Percentiles rank a stretch among this genome's conserved stretches.
phyloP scores from a whole-genome alignment of 1,140 invertebrate genomes.

The Orussus abietinus region DNA sequence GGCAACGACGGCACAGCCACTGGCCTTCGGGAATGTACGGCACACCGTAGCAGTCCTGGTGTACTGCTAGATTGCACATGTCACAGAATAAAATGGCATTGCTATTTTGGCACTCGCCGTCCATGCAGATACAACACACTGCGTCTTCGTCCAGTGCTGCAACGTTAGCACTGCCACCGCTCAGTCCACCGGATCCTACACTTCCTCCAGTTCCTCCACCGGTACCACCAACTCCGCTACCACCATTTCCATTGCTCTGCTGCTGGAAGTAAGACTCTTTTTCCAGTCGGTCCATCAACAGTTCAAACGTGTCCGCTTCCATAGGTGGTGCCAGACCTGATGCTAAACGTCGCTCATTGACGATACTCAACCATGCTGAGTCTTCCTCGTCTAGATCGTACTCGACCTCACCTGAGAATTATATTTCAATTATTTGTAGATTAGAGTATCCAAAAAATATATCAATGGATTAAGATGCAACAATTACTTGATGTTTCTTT shows the following conservation, averaged over 20 bases:
- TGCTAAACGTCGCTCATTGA: slow-evolving; percentile 76
- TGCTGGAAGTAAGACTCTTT: slow-evolving; percentile 96
- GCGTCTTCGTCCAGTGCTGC: slow-evolving; percentile 93
- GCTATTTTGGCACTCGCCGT: slow-evolving; percentile 95
- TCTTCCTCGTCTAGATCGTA: slow-evolving; percentile 99
- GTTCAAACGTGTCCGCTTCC: slow-evolving; percentile 84
- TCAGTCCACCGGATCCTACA: no score
- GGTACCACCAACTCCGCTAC: no score
- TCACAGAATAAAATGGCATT: slow-evolving; percentile 94
- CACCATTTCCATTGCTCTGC: slow-evolving; percentile 60
- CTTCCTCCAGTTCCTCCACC: no score
- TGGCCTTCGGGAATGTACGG: slow-evolving; percentile 99
- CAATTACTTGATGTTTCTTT: no score
- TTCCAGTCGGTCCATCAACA: slow-evolving; percentile 94
- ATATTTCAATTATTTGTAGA: slow-evolving; percentile 7
- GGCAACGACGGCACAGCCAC: slow-evolving; percentile 92
- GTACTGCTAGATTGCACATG: slow-evolving; percentile 98
- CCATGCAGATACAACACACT: slow-evolving; percentile 93
- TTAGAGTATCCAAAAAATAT: slow-evolving; percentile 8
- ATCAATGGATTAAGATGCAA: slow-evolving; percentile 1
- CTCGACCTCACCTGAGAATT: slow-evolving; percentile 69
- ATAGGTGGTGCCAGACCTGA: slow-evolving; percentile 65
- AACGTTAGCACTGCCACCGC: no score
- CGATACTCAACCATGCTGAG: slow-evolving; percentile 83
- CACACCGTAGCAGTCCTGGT: slow-evolving; percentile 99